These are phyloP conservation scores for Alectura lathami DNA, from an alignment of 2,113 vertebrate species.

Conservation along the genomic window DNA sequence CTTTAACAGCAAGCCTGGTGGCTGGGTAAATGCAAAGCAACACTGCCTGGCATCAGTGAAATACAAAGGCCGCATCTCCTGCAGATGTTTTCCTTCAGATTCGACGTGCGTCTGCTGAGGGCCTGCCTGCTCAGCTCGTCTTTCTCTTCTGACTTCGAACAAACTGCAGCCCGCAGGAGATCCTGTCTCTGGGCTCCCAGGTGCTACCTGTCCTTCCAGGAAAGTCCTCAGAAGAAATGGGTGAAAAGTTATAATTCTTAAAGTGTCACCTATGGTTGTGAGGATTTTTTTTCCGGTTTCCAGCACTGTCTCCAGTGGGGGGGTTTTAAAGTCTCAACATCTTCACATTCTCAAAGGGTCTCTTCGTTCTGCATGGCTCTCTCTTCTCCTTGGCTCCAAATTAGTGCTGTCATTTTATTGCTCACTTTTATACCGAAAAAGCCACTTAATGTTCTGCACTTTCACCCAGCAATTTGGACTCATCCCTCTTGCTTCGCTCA, in stretches of 20 bases:
- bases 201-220: background rate
- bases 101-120: accelerated
- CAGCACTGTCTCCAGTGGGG: accelerated
- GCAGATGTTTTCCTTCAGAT: background rate
- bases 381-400: background rate
- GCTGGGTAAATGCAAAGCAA: background rate
- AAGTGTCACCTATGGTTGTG: no score
- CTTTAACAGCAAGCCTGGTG: background rate
- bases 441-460: background rate
- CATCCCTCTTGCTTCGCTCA: accelerated
- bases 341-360: accelerated
- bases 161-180: background rate
- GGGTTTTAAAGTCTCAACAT: background rate
- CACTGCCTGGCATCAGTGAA: background rate
- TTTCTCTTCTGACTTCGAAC: background rate
- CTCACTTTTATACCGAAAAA: background rate
- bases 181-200: background rate
- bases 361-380: background rate
- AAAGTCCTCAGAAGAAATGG: background rate
- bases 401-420: background rate
- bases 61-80: background rate
- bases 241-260: background rate
- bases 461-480: background rate
- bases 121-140: background rate
- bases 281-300: background rate